Evolutionary conservation across 2,797 vertebrate species (phyloP).

Genomic region (Diplodus puntazzo): DNA sequence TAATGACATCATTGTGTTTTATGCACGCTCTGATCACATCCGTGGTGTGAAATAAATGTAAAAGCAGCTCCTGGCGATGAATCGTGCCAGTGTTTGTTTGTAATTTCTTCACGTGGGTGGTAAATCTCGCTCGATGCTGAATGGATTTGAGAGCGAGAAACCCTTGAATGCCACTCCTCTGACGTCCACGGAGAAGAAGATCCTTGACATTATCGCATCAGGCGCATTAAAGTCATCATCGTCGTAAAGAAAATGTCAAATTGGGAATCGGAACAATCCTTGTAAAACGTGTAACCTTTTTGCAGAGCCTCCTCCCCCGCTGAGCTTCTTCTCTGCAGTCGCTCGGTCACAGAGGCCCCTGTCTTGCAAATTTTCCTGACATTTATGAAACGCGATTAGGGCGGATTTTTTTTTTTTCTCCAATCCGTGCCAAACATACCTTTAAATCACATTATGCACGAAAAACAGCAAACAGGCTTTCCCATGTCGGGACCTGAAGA

Average conservation of each 20-base stretch:
- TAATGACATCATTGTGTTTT: no score
- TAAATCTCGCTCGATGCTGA: conserved; percentile 17
- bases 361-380: conserved; percentile 69
- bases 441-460: conserved; percentile 51
- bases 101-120: conserved; percentile 11
- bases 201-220: conserved; percentile 72
- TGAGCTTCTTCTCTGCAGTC: conserved; percentile 51
- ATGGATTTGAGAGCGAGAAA: conserved; percentile 25
- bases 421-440: conserved; percentile 48
- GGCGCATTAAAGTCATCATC: conserved; percentile 67
- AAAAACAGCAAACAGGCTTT: conserved; percentile 39
- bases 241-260: conserved; percentile 76
- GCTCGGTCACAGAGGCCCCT: conserved; percentile 37
- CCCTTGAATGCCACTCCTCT: conserved; percentile 30
- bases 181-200: conserved; percentile 20
- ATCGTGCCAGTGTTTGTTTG: background rate
- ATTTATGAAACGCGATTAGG: conserved; percentile 69
- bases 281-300: conserved; percentile 74
- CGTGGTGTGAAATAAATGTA: no score
- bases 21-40: no score
- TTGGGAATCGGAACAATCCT: conserved; percentile 60
- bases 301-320: conserved; percentile 37
- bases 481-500: conserved; percentile 16
- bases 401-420: conserved; percentile 39
- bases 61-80: no score